phyloP scores from a whole-genome alignment of 2,113 vertebrate species.

The Eptatretus burgeri region DNA sequence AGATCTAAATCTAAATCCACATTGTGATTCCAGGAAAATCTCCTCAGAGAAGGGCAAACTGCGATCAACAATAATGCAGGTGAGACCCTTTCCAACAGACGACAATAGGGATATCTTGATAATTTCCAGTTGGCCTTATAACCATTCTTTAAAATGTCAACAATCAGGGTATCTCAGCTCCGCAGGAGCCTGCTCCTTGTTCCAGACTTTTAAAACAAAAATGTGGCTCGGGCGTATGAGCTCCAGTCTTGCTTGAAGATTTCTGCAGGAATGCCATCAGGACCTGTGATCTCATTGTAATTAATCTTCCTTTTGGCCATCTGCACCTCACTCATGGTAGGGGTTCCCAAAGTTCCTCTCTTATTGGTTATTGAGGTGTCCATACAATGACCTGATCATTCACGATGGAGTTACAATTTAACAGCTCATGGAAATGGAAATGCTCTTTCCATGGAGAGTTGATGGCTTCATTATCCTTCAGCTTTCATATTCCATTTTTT shows the following conservation, averaged over 20 bases:
- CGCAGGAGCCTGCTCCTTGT: background rate
- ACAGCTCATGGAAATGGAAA: background rate
- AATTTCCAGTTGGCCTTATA: background rate
- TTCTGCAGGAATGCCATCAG: conserved; percentile 2
- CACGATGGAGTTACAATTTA: background rate
- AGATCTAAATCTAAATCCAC: too few relatives aligned
- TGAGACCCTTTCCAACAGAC: too few relatives aligned
- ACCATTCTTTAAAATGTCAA: background rate
- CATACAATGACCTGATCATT: background rate
- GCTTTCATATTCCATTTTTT: background rate
- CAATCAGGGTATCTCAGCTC: background rate
- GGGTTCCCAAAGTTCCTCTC: background rate
- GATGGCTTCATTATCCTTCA: background rate
- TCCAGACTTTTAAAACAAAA: background rate
- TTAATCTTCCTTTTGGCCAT: background rate
- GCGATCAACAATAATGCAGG: too few relatives aligned
- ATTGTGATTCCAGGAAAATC: background rate
- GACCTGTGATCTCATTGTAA: background rate
- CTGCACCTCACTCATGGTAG: background rate
- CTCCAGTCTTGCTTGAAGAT: background rate
- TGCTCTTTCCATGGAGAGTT: background rate
- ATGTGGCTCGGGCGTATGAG: background rate
- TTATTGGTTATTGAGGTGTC: background rate
- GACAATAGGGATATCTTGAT: background rate
- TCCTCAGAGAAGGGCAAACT: background rate